phyloP scores from a whole-genome alignment of 2,888 invertebrate species.

The Perizoma affinitatum region DNA sequence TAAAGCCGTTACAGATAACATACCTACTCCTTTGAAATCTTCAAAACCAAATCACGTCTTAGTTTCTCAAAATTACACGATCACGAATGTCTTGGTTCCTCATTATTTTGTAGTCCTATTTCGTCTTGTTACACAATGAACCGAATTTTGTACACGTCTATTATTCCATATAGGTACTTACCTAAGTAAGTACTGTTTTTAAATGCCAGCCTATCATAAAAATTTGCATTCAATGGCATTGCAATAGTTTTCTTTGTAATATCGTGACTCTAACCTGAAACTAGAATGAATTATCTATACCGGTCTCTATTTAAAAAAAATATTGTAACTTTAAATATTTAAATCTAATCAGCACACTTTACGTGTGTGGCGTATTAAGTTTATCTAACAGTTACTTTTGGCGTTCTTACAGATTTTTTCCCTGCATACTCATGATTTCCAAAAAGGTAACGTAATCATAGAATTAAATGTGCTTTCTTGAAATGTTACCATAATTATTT shows the following conservation, averaged over 20 bases:
- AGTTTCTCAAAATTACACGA: constrained; percentile 48
- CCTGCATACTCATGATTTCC: constrained; percentile 39
- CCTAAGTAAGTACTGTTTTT: constrained; percentile 38
- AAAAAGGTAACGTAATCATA: constrained; percentile 41
- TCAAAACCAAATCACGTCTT: constrained; percentile 40
- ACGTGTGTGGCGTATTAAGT: constrained; percentile 47
- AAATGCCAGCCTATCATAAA: constrained; percentile 36
- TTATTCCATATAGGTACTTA: constrained; percentile 41
- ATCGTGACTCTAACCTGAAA: constrained; percentile 8
- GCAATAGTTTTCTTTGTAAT: constrained; percentile 41
- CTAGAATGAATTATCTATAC: constrained; percentile 5
- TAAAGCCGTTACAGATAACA: constrained; percentile 7
- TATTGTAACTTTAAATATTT: neutral
- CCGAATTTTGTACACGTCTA: constrained; percentile 51
- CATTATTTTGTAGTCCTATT: constrained; percentile 50
- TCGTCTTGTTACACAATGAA: constrained; percentile 45
- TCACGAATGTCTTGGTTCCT: constrained; percentile 45
- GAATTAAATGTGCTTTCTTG: constrained; percentile 34
- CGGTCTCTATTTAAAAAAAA: no score
- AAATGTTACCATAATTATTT: constrained; percentile 24
- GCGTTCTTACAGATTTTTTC: constrained; percentile 59
- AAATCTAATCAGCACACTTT: constrained; percentile 28
- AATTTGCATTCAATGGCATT: constrained; percentile 58
- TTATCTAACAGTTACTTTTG: constrained; percentile 67
- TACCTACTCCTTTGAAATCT: constrained; percentile 16